phyloP scores from a whole-genome alignment of 2,797 vertebrate species.

The Platyrinchus mystaceus region DNA sequence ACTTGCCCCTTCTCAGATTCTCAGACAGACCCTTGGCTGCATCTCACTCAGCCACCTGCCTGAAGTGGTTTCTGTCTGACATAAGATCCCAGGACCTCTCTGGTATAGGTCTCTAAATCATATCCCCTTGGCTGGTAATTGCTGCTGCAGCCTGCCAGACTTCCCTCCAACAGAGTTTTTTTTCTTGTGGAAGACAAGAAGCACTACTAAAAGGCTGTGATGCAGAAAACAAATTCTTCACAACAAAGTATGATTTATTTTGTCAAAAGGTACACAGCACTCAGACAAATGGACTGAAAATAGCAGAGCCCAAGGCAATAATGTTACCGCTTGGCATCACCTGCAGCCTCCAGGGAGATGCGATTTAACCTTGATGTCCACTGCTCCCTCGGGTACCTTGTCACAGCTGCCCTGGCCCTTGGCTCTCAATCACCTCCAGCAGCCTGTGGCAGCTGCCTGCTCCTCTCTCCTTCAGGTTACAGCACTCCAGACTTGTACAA shows the following conservation, averaged over 20 bases:
- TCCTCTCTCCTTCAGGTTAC: background rate
- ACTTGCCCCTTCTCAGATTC: background rate
- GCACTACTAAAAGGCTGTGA: background rate
- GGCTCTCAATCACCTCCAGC: background rate
- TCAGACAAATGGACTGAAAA: background rate
- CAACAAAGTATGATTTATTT: slow-evolving; percentile 12
- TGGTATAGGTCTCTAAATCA: background rate
- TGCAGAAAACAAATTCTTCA: slow-evolving; percentile 16
- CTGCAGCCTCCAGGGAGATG: background rate
- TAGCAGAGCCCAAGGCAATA: background rate
- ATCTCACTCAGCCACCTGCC: background rate
- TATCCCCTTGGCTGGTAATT: background rate
- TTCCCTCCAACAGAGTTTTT: background rate
- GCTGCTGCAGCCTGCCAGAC: background rate
- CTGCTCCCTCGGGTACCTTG: background rate
- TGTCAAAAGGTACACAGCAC: background rate
- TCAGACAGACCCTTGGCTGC: background rate
- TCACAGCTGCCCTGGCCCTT: background rate
- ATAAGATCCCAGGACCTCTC: background rate
- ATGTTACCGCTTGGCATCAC: background rate
- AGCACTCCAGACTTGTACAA: background rate
- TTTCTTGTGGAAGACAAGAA: background rate
- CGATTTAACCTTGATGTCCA: background rate
- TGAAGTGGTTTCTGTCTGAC: background rate
- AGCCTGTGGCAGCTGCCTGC: background rate